These are phyloP conservation scores for Prochilodus magdalenae DNA, from an alignment of 2,113 vertebrate genomes.

Conservation along the genomic window DNA sequence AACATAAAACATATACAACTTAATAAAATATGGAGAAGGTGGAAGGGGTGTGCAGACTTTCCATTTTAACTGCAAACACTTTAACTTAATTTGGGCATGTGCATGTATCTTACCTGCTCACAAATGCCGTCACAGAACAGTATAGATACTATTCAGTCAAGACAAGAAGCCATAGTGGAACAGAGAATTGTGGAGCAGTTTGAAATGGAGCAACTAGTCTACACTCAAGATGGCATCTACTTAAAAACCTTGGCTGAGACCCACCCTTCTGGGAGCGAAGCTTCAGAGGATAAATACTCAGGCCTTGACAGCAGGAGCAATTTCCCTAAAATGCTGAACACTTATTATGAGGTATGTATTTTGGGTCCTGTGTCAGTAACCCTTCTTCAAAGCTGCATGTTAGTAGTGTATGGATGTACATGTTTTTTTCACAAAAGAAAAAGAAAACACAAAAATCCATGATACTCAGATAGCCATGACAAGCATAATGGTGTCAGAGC, in stretches of 20 bases:
- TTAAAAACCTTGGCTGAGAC: conserved; percentile 35
- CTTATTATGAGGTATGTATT: conserved; percentile 53
- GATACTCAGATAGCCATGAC: no score
- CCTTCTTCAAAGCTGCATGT: no score
- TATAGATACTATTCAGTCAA: conserved; percentile 55
- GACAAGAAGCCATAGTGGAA: conserved; percentile 43
- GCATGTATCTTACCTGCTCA: no score
- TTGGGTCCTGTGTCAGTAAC: no score
- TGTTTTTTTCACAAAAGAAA: no score
- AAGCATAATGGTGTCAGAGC: no score
- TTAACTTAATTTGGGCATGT: background rate
- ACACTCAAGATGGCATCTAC: conserved; percentile 56
- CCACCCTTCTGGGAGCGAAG: background rate
- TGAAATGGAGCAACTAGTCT: conserved; percentile 58
- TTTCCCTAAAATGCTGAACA: conserved; percentile 50
- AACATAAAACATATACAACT: no score
- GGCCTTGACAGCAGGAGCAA: conserved; percentile 27
- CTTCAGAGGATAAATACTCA: conserved; percentile 27
- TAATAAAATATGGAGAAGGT: no score
- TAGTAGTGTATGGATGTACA: no score
- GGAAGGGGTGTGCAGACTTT: no score
- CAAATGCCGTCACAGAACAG: conserved; percentile 36
- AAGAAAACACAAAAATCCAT: no score
- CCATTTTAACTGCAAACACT: no score
- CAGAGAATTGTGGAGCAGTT: conserved; percentile 60